These are phyloP conservation scores for Tipula helvola DNA, from an alignment of 2,888 invertebrate genomes.

Conservation along the genomic window DNA sequence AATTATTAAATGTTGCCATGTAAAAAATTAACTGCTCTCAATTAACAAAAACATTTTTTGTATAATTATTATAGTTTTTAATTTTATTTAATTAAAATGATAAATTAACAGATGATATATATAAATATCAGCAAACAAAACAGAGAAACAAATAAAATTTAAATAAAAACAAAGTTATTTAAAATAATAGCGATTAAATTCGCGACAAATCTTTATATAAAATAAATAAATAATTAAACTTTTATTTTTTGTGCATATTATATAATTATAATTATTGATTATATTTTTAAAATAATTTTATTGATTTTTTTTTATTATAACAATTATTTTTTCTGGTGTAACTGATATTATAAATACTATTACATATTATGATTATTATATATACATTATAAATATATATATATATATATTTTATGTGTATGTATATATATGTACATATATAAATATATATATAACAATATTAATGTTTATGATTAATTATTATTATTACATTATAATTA, in stretches of 20 bases:
- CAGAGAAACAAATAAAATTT: not conserved
- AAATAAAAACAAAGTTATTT: not conserved
- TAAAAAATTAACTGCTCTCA: not conserved
- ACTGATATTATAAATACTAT: constrained; percentile 4
- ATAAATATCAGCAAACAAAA: not conserved
- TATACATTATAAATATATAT: not conserved
- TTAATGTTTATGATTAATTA: not conserved
- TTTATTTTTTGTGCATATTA: not conserved
- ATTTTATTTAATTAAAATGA: constrained; percentile 4
- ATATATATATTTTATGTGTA: not conserved
- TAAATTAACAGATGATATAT: not conserved
- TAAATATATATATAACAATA: not conserved
- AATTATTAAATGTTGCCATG: not conserved
- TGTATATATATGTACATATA: not conserved
- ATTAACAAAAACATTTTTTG: not conserved
- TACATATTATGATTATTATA: not conserved
- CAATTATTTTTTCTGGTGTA: not conserved
- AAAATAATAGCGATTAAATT: not conserved
- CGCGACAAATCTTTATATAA: not conserved
- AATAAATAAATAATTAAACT: not conserved
- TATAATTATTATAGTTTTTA: not conserved
- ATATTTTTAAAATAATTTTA: not conserved
- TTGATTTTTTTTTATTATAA: not conserved
- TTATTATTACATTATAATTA: not conserved
- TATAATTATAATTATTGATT: not conserved